Evolutionary conservation across 2,888 invertebrate species (phyloP).

Genomic region (Rhagium mordax): DNA sequence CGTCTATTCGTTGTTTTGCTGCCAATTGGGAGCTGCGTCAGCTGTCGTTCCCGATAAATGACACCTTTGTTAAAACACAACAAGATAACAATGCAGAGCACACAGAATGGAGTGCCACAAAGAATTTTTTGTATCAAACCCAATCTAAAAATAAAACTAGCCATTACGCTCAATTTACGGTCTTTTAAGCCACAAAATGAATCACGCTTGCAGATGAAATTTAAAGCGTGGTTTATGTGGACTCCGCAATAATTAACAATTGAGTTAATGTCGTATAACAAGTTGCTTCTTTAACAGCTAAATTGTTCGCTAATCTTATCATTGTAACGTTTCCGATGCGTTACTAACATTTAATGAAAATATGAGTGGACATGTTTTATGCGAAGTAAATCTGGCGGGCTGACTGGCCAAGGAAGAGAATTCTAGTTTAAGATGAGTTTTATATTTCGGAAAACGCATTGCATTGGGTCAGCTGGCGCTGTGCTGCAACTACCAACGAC

Average conservation of each 20-base stretch:
- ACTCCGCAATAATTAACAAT: constrained; percentile 9
- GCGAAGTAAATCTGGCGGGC: no score
- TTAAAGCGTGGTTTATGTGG: not conserved
- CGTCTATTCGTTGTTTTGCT: no score
- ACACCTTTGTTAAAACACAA: not conserved
- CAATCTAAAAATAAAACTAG: not conserved
- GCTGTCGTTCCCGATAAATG: not conserved
- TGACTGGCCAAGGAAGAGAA: no score
- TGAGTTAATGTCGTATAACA: constrained; percentile 5
- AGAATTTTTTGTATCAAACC: not conserved
- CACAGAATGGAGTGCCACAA: not conserved
- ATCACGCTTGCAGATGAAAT: not conserved
- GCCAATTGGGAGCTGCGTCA: no score
- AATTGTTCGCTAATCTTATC: constrained; percentile 13
- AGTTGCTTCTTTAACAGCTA: not conserved
- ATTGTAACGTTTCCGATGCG: not conserved
- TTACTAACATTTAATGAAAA: no score
- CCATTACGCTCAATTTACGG: not conserved
- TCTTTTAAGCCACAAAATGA: constrained; percentile 1
- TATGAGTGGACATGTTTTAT: no score
- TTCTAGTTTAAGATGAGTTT: no score
- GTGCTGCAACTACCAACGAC: no score
- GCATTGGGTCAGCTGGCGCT: no score
- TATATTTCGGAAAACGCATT: no score
- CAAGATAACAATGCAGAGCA: not conserved